These are phyloP conservation scores for Vesta saturnalis DNA, from an alignment of 2,888 invertebrate species.

Conservation along the genomic window DNA sequence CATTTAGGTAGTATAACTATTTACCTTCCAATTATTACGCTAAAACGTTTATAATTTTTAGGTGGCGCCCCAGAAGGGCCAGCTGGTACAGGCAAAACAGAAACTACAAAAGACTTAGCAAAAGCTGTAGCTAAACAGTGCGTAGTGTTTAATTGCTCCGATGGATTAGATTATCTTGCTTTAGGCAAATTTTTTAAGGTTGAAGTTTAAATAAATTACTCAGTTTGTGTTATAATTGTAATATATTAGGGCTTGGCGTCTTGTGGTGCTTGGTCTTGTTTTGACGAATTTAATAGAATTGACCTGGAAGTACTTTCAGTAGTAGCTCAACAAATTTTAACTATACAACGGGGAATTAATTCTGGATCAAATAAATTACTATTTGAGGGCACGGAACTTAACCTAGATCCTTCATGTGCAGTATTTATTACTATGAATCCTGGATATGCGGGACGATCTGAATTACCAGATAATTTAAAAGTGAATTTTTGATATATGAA, in stretches of 20 bases:
- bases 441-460: conserved; percentile 91
- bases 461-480: conserved; percentile 94
- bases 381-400: conserved; percentile 90
- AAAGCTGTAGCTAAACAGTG: too few species aligned
- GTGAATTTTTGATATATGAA: conserved; percentile 56
- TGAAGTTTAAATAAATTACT: too few species aligned
- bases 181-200: conserved; percentile 93
- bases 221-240: too few species aligned
- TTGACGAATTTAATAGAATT: too few species aligned
- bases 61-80: too few species aligned
- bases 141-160: conserved; percentile 96
- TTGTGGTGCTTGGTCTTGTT: conserved; percentile 96
- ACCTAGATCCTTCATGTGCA: conserved; percentile 86
- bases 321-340: conserved; percentile 95
- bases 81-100: too few species aligned
- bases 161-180: conserved; percentile 92
- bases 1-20: conserved; percentile 71
- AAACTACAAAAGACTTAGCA: too few species aligned
- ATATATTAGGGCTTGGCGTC: conserved; percentile 91
- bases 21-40: conserved; percentile 84
- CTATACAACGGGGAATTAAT: conserved; percentile 90
- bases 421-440: conserved; percentile 98
- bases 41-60: conserved; percentile 97
- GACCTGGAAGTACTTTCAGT: too few species aligned
- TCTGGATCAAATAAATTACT: conserved; percentile 78